Evolutionary conservation across 1,140 invertebrate genomes (phyloP).

Genomic region (Matsumurasca onukii): DNA sequence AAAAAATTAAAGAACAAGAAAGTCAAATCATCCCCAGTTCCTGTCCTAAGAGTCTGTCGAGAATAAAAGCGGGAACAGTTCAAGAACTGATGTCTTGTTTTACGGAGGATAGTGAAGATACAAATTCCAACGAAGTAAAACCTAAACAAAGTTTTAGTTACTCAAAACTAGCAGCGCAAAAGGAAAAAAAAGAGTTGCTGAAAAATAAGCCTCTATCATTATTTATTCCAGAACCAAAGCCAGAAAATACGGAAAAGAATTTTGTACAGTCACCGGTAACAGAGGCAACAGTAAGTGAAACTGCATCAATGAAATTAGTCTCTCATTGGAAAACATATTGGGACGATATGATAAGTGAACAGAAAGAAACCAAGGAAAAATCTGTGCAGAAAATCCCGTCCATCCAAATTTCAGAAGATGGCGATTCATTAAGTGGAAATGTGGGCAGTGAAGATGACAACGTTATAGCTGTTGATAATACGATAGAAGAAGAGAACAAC

Average conservation of each 20-base stretch:
- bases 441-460: not conserved
- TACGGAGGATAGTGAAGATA: not conserved
- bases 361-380: not conserved
- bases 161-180: no score
- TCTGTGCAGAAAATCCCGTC: slow-evolving; percentile 1
- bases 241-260: not conserved
- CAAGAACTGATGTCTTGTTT: slow-evolving; percentile 2
- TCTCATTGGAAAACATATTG: slow-evolving; percentile 20
- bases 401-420: slow-evolving; percentile 7
- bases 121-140: no score
- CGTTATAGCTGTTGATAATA: not conserved
- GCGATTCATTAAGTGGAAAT: slow-evolving; percentile 8
- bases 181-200: no score
- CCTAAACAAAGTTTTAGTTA: no score
- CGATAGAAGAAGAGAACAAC: slow-evolving; percentile 13
- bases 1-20: slow-evolving; percentile 2
- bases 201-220: no score
- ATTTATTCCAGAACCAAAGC: no score
- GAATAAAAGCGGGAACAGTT: slow-evolving; percentile 18
- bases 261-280: not conserved
- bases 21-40: not conserved
- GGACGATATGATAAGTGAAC: slow-evolving; percentile 24
- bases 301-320: slow-evolving; percentile 7
- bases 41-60: not conserved
- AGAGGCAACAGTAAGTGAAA: not conserved